A percentile compares a stretch with the other conserved stretches of the same genome.
phyloP scores from a whole-genome alignment of 2,888 invertebrate genomes.

The Pristionchus mayeri region DNA sequence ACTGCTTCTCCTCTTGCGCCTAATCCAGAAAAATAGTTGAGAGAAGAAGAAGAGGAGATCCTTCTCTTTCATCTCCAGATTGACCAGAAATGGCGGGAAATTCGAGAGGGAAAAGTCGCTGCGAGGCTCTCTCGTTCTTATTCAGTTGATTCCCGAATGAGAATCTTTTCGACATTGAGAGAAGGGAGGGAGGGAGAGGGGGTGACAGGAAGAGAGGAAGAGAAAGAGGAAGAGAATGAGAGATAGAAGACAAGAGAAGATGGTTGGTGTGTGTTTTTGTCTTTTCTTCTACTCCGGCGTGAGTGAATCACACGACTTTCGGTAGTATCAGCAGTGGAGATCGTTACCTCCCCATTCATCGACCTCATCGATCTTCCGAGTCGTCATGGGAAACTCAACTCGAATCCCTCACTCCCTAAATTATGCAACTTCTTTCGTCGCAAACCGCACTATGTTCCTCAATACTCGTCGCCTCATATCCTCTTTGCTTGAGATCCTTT shows the following conservation, averaged over 20 bases:
- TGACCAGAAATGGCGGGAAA: constrained; percentile 3
- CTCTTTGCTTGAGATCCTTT: not conserved
- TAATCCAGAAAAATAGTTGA: constrained; percentile 15
- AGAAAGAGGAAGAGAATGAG: not conserved
- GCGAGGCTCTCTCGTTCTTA: not conserved
- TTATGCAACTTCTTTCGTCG: not conserved
- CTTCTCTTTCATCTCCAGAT: constrained; percentile 19
- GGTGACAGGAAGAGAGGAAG: not conserved
- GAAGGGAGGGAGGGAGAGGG: not conserved
- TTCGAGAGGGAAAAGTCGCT: not conserved
- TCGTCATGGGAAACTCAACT: constrained; percentile 5
- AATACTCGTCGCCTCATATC: not conserved
- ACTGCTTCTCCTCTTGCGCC: not conserved
- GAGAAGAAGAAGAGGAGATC: constrained; percentile 32
- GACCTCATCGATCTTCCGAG: not conserved
- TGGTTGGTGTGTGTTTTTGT: constrained; percentile 6
- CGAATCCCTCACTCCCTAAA: constrained; percentile 6
- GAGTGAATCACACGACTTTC: constrained; percentile 22
- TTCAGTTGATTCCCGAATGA: not conserved
- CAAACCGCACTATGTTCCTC: not conserved
- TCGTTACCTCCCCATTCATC: not conserved
- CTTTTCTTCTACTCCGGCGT: not conserved
- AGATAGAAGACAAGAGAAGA: no score
- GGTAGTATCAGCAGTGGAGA: not conserved
- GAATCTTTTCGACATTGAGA: not conserved